Percentiles rank a stretch among this genome's conserved stretches.
These are phyloP conservation scores for Passerculus sandwichensis DNA, from an alignment of 2,797 vertebrate genomes.

Conservation along the genomic window DNA sequence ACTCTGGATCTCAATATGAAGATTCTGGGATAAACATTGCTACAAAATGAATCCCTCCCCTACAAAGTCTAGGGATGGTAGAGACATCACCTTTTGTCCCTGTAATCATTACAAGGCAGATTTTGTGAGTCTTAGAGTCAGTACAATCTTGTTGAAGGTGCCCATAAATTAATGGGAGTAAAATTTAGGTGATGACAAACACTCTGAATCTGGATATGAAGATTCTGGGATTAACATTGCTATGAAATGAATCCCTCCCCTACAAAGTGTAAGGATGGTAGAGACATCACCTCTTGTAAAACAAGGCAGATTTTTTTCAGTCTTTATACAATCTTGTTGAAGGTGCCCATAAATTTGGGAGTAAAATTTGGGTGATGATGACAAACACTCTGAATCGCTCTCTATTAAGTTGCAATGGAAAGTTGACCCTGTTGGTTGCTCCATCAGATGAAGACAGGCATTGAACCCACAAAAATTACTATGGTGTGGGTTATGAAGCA, in stretches of 20 bases:
- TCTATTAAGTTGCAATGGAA: background rate
- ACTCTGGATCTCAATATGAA: too few relatives aligned
- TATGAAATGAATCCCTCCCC: background rate
- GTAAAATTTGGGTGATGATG: background rate
- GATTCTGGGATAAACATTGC: background rate
- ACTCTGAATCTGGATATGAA: too few relatives aligned
- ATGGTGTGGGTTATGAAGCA: background rate
- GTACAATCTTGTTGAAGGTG: background rate
- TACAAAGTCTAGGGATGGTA: rapidly evolving
- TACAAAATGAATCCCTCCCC: background rate
- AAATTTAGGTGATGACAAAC: background rate
- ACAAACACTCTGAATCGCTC: background rate
- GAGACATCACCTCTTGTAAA: background rate
- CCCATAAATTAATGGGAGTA: background rate
- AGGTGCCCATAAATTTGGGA: background rate
- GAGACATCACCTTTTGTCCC: background rate
- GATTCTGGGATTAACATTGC: too few relatives aligned
- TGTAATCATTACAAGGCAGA: background rate
- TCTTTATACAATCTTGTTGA: background rate
- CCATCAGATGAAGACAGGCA: background rate
- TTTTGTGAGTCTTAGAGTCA: background rate
- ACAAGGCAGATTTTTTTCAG: background rate
- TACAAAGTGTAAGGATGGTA: rapidly evolving
- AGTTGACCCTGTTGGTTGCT: background rate
- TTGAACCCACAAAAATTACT: rapidly evolving